A percentile compares a stretch with the other conserved stretches of the same genome.
phyloP scores from a whole-genome alignment of 1,140 invertebrate species.

The Battus philenor region DNA sequence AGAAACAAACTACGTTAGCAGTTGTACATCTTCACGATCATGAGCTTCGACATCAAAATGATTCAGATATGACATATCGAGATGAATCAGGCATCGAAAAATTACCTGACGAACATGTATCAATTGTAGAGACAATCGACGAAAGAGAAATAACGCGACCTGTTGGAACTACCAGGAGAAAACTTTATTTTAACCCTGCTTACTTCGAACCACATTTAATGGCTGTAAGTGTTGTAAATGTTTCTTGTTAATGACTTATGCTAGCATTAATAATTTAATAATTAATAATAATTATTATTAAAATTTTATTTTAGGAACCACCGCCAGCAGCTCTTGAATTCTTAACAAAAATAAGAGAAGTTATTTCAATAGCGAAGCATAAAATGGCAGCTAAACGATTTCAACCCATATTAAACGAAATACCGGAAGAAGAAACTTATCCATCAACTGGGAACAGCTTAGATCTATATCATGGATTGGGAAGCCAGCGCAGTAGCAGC shows the following conservation, averaged over 20 bases:
- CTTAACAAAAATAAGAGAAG: conserved; percentile 89
- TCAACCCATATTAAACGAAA: conserved; percentile 85
- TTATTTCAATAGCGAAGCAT: conserved; percentile 90
- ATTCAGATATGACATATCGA: conserved; percentile 51
- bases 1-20: conserved; percentile 81
- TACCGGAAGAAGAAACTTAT: conserved; percentile 85
- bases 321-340: conserved; percentile 92
- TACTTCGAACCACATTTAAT: conserved; percentile 91
- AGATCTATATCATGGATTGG: conserved; percentile 61
- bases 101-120: conserved; percentile 87
- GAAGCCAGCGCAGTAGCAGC: conserved; percentile 75
- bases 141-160: conserved; percentile 79
- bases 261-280: not conserved
- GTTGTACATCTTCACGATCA: conserved; percentile 79
- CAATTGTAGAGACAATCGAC: conserved; percentile 87
- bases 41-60: conserved; percentile 56
- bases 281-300: conserved; percentile 11
- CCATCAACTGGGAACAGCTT: conserved; percentile 63
- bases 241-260: not conserved
- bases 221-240: conserved; percentile 77
- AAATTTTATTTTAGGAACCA: conserved; percentile 79
- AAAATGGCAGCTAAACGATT: conserved; percentile 90
- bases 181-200: conserved; percentile 91
- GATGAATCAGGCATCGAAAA: conserved; percentile 80
- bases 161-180: conserved; percentile 82